Base-by-base conservation (phyloP, 2,113 vertebrate genomes). In the Oryzias woworae region DNA sequence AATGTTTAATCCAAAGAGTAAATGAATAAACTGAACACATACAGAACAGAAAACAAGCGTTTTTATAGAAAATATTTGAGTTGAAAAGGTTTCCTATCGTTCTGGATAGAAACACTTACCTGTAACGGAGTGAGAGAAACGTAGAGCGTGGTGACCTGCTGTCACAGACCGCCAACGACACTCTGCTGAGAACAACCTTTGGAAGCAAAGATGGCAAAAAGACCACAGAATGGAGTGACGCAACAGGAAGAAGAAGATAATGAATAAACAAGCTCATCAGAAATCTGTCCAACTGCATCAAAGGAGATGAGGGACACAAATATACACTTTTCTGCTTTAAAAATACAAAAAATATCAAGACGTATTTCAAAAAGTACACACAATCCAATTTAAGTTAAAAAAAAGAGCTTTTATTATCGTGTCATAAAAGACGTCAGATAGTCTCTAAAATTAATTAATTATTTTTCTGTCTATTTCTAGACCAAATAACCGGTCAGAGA, bases 181-280 rank as follows among this genome's bases (percentile, higher is more conserved):
- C 3, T 58, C 44, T 48, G 46, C 69, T 20, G 52, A 22, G 20
- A 58, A 49, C 28, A 73, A 86, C 64, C 83, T 86, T 73, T 75
- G 61, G 53, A 13, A 20, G 50, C 14, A 42, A 51, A 14, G 10
- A 16, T 10, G 12, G 46, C 36, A 3, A 4, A 31, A 22, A 8
- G 4, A 7, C 14, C 2, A 6, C 1, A 51, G 15, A 58, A 24
- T 24, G 17, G 16, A 18, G 51, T 53, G 24, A 53, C 2, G 26
- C 51, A 31, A 31, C 26, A 31, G 24, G 6, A 31, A 31, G 6
- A 7, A n/a, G 36, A 36, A 47, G 45, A 47, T 47, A 7, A 47
- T 7, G 16, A 16, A 47, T 16, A n/a, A n/a, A 47, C 45, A 1
- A 47, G 45, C 15, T n/a, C 2, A 7, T 47, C 45, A 16, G 44